Percentiles rank a stretch among this genome's conserved stretches.
These are phyloP conservation scores for Sus scrofa DNA, from an alignment of 2,113 vertebrate genomes.

Conservation along the genomic window T2T-Sscrofa CM000818.6:27260501-27261000, in stretches of 20 bases:
- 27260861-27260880: not conserved
- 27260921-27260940: rapidly evolving
- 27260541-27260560: not conserved
- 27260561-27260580: not conserved
- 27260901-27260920: not conserved
- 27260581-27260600: not conserved
- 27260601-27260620: not conserved
- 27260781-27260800: not conserved
- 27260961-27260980: not conserved
- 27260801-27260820: not conserved
- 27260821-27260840: not conserved
- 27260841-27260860: not conserved
- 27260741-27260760: not conserved
- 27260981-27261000: not conserved
- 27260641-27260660: not conserved
- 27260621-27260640: not conserved
- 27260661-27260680: not conserved
- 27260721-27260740: not conserved
- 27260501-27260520: not conserved
- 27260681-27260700: not conserved
- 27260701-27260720: not conserved
- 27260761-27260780: not conserved
- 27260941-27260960: not conserved
- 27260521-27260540: not conserved
- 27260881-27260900: not conserved